Evolutionary conservation across 2,888 invertebrate genomes (phyloP).

Genomic region (Drymonia ruficornis): DNA sequence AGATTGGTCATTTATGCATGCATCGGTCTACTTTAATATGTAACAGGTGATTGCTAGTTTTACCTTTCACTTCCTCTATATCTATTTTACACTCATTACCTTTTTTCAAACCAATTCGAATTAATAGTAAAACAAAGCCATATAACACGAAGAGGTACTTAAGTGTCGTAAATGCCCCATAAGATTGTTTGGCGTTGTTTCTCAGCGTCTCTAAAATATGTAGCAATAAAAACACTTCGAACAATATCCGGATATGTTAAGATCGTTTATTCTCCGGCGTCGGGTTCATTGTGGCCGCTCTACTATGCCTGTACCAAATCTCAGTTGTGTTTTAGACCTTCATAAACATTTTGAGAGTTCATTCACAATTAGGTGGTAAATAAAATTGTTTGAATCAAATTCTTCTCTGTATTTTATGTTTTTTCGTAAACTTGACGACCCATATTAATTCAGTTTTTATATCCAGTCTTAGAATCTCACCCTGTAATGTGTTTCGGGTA

Average conservation of each 20-base stretch:
- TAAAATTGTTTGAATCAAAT: too few relatives aligned
- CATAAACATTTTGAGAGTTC: neutral
- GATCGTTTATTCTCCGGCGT: conserved; percentile 68
- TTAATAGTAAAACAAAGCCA: conserved; percentile 38
- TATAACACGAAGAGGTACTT: conserved; percentile 26
- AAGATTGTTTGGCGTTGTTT: conserved; percentile 43
- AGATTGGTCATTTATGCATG: too few relatives aligned
- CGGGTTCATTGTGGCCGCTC: conserved; percentile 54
- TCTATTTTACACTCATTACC: too few relatives aligned
- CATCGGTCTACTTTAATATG: too few relatives aligned
- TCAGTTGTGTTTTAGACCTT: neutral
- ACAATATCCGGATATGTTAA: conserved; percentile 72
- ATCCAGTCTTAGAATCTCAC: neutral
- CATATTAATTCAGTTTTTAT: neutral
- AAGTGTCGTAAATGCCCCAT: conserved; percentile 60
- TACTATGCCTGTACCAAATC: conserved; percentile 57
- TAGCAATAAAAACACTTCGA: conserved; percentile 72
- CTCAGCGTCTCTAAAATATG: conserved; percentile 68
- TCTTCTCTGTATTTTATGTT: neutral
- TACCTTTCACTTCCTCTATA: too few relatives aligned
- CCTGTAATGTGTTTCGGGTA: conserved; percentile 30
- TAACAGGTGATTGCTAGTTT: too few relatives aligned
- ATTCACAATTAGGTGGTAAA: too few relatives aligned
- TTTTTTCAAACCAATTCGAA: neutral
- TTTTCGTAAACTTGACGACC: neutral